Base-by-base conservation (phyloP, 2,888 invertebrate species). In the Julus scanicus region DNA sequence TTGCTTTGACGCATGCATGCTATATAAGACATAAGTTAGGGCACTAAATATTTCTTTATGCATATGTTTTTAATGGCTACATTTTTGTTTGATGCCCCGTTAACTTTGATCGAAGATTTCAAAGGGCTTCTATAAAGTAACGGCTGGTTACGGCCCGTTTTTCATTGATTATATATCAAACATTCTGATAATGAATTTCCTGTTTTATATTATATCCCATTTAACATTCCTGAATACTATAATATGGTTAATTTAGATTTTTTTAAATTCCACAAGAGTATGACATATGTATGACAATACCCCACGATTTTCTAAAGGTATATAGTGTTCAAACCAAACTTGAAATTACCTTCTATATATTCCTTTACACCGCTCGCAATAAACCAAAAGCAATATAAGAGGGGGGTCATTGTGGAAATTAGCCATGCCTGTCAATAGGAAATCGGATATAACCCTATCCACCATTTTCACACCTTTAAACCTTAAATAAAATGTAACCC, bases 401-500 rank as follows among this genome's bases (percentile, higher is more conserved):
- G 29, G 71, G 20, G 71, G 71, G 71, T 71, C 71, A 71, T 71
- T 71, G 71, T 71, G 71, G 11, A 71, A 71, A 71, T 71, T 71
- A 29, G 71, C 29, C 29, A 71, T 29, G 71, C 29, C 71, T 71
- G 71, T 71, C 71, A n/a, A 11, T 71, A 3, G 29, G n/a, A 71
- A 71, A 9, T 71, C 71, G 71, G n/a, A 29, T 8, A 29, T 29
- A n/a, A 71, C n/a, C 71, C 71, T 71, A 71, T 71, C 71, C 29
- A 71, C 71, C 11, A 29, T 71, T 37, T 71, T 71, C 71, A 71
- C 71, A 71, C 71, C 71, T 71, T 71, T 5, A 29, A 29, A 71
- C 71, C 29, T 9, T 29, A 71, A 71, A 29, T 71, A 71, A 71
- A 71, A 71, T 29, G 1, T 5, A 29, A 29, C 71, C 71, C 71